These are phyloP conservation scores for Fratercula arctica DNA, from an alignment of 2,797 vertebrate species.

Conservation along the genomic window DNA sequence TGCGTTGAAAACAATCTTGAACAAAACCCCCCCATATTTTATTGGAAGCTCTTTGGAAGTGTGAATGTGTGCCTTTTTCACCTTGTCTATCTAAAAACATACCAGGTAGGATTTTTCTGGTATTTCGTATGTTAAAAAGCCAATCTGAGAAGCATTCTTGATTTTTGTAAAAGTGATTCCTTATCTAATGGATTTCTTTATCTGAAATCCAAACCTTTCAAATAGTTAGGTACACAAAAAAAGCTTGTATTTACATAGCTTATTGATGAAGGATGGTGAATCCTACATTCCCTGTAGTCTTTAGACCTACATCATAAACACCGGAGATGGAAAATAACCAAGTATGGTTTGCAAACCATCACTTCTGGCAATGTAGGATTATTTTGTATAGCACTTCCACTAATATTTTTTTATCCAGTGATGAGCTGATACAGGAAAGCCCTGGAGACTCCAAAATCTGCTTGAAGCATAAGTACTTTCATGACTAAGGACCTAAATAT, in stretches of 20 bases:
- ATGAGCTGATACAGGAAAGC: not conserved
- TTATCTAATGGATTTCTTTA: not conserved
- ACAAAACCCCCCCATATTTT: not conserved
- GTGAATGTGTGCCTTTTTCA: not conserved
- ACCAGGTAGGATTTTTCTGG: not conserved
- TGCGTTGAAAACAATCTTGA: not conserved
- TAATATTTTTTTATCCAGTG: constrained; percentile 6
- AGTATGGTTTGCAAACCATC: not conserved
- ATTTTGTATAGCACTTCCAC: not conserved
- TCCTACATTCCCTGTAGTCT: not conserved
- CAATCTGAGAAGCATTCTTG: not conserved
- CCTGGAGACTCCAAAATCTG: not conserved
- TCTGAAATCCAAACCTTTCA: not conserved
- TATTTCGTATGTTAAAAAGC: not conserved
- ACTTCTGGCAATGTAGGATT: not conserved
- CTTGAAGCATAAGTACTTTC: not conserved
- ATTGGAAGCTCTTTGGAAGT: not conserved
- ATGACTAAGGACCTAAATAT: not conserved
- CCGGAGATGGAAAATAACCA: not conserved
- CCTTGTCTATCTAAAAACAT: not conserved
- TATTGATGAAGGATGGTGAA: not conserved
- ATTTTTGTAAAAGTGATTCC: not conserved
- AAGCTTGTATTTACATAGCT: not conserved
- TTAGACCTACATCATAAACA: not conserved
- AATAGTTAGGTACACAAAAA: not conserved